Conservation (phyloP, 2,113 vertebrate genomes). For the Andinoacara biseriatus region DNA sequence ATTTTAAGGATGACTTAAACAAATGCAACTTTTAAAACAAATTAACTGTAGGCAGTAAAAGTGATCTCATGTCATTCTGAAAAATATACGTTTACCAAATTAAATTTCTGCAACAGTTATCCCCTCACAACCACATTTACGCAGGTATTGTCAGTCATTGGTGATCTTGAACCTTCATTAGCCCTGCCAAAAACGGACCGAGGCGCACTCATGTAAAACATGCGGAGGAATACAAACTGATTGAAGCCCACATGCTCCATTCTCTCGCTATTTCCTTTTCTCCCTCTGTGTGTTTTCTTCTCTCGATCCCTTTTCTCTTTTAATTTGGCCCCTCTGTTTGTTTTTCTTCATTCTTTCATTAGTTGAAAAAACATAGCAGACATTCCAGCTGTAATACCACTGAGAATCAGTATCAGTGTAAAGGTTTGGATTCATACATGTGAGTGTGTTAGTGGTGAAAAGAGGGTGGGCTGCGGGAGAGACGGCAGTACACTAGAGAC, state of each 20-base stretch:
- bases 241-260: neutral
- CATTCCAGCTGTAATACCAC: slow-evolving; percentile 73
- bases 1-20: neutral
- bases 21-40: neutral
- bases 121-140: neutral
- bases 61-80: neutral
- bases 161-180: slow-evolving; percentile 20
- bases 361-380: slow-evolving; percentile 74
- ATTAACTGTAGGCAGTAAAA: neutral
- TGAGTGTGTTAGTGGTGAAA: slow-evolving; percentile 13
- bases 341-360: slow-evolving; percentile 77
- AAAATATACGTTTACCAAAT: neutral
- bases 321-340: slow-evolving; percentile 68
- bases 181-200: slow-evolving; percentile 7
- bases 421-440: slow-evolving; percentile 7
- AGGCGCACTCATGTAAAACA: neutral
- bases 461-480: neutral
- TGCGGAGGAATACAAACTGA: slow-evolving; percentile 5
- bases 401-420: slow-evolving; percentile 55
- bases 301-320: slow-evolving; percentile 45
- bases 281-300: slow-evolving; percentile 29
- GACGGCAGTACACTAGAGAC: neutral
- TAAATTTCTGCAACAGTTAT: neutral
- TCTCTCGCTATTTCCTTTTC: neutral
- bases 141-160: neutral